A percentile compares a stretch with the other conserved stretches of the same genome.
These are phyloP conservation scores for Excalfactoria chinensis DNA, from an alignment of 2,113 vertebrate species.

Conservation along the genomic window DNA sequence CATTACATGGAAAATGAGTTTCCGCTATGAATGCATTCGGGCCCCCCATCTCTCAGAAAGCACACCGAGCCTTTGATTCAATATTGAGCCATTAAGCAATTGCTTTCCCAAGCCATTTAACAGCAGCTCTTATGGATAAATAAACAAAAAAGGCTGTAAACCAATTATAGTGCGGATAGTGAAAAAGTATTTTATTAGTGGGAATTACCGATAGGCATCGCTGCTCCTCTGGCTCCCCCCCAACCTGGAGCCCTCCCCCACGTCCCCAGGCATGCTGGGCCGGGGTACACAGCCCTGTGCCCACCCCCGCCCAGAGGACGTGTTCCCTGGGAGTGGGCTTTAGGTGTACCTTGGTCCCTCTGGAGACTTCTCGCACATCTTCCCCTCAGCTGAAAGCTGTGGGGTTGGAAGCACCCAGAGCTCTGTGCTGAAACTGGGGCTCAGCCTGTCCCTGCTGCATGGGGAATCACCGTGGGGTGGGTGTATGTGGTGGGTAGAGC, in stretches of 20 bases:
- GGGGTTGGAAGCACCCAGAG: not conserved
- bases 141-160: conserved; percentile 89
- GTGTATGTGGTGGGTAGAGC: too few species aligned
- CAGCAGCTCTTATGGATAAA: conserved; percentile 89
- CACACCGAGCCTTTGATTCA: conserved; percentile 71
- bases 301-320: fast-evolving
- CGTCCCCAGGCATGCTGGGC: not conserved
- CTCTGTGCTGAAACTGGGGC: not conserved
- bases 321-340: too few species aligned
- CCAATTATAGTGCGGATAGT: conserved; percentile 90
- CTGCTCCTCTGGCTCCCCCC: conserved; percentile 30
- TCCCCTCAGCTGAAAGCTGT: not conserved
- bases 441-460: too few species aligned
- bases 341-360: not conserved
- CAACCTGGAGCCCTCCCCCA: not conserved
- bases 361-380: not conserved
- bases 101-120: conserved; percentile 90
- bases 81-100: conserved; percentile 90
- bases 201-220: conserved; percentile 70
- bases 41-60: conserved; percentile 19
- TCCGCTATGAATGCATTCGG: conserved; percentile 59
- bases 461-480: not conserved
- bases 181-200: conserved; percentile 90
- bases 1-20: conserved; percentile 70
- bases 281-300: fast-evolving